Base-by-base conservation (phyloP, 2,113 vertebrate species). In the Proterorhinus semilunaris region DNA sequence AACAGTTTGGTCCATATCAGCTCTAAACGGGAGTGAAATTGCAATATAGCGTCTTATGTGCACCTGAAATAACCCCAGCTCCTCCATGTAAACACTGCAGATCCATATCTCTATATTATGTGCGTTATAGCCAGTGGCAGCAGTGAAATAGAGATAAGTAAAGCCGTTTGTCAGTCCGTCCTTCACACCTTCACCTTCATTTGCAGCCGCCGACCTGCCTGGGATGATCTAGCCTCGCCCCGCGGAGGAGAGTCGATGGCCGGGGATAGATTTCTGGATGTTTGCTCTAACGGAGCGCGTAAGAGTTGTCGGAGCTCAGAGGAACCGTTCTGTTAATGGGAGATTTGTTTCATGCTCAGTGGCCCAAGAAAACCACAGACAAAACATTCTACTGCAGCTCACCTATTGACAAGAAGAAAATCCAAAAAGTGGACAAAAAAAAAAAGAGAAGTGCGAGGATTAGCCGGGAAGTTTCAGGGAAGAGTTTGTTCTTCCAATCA, bases 331-430 rank as follows among this genome's bases (percentile, higher is more conserved):
- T 46, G 75, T 68, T 78, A 78, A 67, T 68, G 62, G 63, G 27
- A 72, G 66, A 70, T 75, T 79, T 68, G 65, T 81, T 81, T 75
- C 75, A 74, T n/a, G 48, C 72, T 82, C 67, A 45, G 68, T 72
- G 75, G 69, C 62, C 62, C 59, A 63, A 6, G 15, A 72, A 63
- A 70, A 72, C 15, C 15, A 10, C 42, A 47, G 46, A 66, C 36
- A 59, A 7, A 51, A 0, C 55, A 52, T 15, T 48, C 7, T 8
- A 46, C 36, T 50, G 36, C 15, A 53, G 52, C 48, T 71, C 62
- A 53, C 51, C 62, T 69, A 69, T 52, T 46, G 46, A 63, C 17
- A 5, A n/a, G 50, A 6, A 48, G 21, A 12, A 47, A 12, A 7
- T 15, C 45, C 59, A 36, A 36, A 27, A 36, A 36, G 27, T 36